A percentile compares a stretch with the other conserved stretches of the same genome.
Evolutionary conservation across 1,140 invertebrate genomes (phyloP).

Genomic region (Pseudoatta argentina): DNA sequence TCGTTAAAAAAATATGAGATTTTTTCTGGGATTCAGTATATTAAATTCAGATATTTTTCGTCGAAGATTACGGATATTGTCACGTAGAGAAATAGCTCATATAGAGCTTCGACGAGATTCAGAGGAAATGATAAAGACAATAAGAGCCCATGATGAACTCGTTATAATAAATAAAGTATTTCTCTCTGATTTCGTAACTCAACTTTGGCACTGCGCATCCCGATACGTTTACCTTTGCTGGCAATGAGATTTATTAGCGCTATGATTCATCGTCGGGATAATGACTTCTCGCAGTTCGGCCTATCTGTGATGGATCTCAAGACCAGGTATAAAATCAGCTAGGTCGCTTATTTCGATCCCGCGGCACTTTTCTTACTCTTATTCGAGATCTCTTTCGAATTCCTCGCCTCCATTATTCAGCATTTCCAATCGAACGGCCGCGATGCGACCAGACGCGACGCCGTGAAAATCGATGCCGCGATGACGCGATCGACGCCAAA

Average conservation of each 20-base stretch:
- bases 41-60: background rate
- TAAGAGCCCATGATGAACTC: background rate
- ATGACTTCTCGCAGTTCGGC: conserved; percentile 37
- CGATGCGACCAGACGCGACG: conserved; percentile 20
- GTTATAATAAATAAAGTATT: background rate
- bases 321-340: conserved; percentile 20
- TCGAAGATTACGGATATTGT: background rate
- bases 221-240: background rate
- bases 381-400: conserved; percentile 32
- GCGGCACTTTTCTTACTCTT: conserved; percentile 8
- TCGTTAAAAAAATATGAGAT: background rate
- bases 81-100: background rate
- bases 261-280: conserved; percentile 30
- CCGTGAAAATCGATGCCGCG: conserved; percentile 43
- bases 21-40: background rate
- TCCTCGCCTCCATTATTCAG: conserved; percentile 48
- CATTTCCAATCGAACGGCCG: conserved; percentile 4
- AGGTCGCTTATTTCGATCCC: conserved; percentile 33
- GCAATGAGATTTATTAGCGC: conserved; percentile 18
- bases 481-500: conserved; percentile 39
- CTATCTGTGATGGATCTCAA: background rate
- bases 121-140: background rate
- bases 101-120: background rate
- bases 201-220: too few relatives aligned
- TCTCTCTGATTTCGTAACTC: background rate